These are phyloP conservation scores for Jacana jacana DNA, from an alignment of 2,113 vertebrate genomes.

Conservation along the genomic window DNA sequence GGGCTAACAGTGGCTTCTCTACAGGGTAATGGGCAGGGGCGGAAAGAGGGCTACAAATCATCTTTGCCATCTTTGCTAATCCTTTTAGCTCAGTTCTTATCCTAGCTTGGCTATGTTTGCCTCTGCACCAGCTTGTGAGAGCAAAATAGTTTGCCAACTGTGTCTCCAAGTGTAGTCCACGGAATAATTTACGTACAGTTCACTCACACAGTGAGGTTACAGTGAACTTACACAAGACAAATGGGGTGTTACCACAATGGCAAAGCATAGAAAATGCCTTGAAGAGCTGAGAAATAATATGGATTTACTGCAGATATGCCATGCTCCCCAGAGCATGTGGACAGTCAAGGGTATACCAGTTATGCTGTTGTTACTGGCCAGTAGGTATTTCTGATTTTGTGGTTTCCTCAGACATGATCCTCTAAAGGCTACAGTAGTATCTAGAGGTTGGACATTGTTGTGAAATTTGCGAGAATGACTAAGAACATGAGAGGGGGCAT, in stretches of 20 bases:
- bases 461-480: neutral
- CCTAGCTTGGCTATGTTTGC: neutral
- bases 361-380: neutral
- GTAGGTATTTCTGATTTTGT: neutral
- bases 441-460: neutral
- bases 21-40: neutral
- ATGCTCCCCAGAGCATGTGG: neutral
- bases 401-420: neutral
- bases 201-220: neutral
- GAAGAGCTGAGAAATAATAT: neutral
- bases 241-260: neutral
- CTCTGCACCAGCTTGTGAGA: neutral
- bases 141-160: neutral
- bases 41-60: neutral
- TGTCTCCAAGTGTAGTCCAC: neutral
- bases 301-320: neutral
- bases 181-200: neutral
- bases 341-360: neutral
- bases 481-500: neutral
- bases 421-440: neutral
- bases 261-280: neutral
- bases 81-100: neutral
- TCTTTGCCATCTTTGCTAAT: neutral
- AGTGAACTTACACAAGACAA: neutral
- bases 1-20: neutral